Evolutionary conservation across 2,797 vertebrate species (phyloP).

Genomic region (Glossophaga mutica): DNA sequence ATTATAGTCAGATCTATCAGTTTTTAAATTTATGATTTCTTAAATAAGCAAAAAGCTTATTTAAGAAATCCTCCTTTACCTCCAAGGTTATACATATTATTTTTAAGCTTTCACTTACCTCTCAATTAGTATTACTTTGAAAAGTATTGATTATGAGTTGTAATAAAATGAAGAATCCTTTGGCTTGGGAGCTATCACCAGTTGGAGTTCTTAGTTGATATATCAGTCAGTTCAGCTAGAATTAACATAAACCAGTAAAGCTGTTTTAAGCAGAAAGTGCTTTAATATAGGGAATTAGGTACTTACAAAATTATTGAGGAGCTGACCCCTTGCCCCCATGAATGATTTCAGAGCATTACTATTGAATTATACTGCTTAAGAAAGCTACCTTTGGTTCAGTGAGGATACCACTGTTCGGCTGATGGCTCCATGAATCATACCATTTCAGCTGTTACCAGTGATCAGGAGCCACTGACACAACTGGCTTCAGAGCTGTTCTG

Average conservation of each 20-base stretch:
- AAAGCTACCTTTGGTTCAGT: background rate
- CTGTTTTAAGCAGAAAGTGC: slow-evolving; percentile 26
- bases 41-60: too few relatives aligned
- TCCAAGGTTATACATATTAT: background rate
- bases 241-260: background rate
- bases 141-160: background rate
- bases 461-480: background rate
- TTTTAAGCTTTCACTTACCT: slow-evolving; percentile 14
- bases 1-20: background rate
- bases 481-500: background rate
- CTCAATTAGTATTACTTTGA: background rate
- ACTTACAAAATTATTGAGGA: background rate
- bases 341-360: background rate
- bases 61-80: background rate
- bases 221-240: background rate
- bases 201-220: background rate
- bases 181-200: background rate
- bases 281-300: background rate
- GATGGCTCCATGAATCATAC: background rate
- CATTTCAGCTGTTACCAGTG: background rate
- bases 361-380: background rate
- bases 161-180: background rate
- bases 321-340: background rate
- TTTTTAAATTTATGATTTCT: background rate
- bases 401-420: background rate